Percentiles rank a stretch among this genome's conserved stretches.
phyloP scores from a whole-genome alignment of 2,797 vertebrate species.

The Pteropus rufus region DNA sequence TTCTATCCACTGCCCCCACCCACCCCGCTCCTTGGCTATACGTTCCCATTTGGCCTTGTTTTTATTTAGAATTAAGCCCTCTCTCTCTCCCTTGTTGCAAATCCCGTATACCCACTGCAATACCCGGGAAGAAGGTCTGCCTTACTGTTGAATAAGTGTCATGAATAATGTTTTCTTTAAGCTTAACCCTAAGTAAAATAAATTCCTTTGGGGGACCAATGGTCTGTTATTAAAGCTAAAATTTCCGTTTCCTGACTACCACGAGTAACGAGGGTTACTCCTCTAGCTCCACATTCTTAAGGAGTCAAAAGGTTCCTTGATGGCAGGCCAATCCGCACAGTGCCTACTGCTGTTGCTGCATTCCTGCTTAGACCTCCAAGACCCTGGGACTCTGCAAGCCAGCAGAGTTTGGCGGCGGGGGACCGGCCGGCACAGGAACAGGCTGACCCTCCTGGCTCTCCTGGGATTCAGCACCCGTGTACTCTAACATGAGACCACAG shows the following conservation, averaged over 20 bases:
- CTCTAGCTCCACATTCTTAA: neutral
- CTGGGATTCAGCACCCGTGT: fast-evolving
- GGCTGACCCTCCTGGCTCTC: neutral
- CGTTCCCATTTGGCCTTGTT: neutral
- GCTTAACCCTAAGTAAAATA: neutral
- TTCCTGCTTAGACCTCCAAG: neutral
- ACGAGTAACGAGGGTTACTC: neutral
- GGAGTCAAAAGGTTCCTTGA: conserved; percentile 27
- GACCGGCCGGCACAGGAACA: neutral
- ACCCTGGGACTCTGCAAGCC: neutral
- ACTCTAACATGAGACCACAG: neutral
- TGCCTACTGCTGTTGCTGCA: neutral
- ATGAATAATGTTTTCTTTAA: neutral
- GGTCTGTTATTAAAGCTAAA: neutral
- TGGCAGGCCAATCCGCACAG: neutral
- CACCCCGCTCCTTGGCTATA: neutral
- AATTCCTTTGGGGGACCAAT: neutral
- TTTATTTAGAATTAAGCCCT: neutral
- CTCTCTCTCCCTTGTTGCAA: neutral
- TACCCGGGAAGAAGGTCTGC: no score
- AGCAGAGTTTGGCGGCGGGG: neutral
- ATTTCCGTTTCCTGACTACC: conserved; percentile 28
- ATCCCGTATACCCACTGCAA: fast-evolving
- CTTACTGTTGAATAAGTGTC: no score
- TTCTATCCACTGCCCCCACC: neutral